Percentiles rank a stretch among this genome's conserved stretches.
phyloP scores from a whole-genome alignment of 2,888 invertebrate species.

The Eupithecia subumbrata region DNA sequence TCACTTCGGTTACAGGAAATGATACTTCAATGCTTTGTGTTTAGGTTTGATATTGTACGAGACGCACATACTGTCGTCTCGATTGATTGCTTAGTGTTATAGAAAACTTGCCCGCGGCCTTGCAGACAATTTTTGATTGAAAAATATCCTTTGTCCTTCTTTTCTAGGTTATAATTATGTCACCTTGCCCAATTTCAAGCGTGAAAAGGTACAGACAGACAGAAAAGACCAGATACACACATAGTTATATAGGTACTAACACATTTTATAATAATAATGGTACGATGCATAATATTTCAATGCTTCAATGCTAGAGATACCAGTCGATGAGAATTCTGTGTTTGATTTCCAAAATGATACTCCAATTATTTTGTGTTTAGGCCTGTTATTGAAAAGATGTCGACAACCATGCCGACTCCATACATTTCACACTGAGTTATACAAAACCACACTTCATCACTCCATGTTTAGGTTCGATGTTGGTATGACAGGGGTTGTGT shows the following conservation, averaged over 20 bases:
- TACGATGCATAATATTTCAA: neutral
- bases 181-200: neutral
- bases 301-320: too few species aligned
- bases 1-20: neutral
- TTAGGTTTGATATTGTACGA: neutral
- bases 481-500: slow-evolving; percentile 17
- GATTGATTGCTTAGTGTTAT: neutral
- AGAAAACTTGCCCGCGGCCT: neutral
- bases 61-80: neutral
- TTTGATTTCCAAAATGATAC: too few species aligned
- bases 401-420: neutral
- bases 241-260: neutral
- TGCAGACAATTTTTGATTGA: neutral
- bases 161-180: neutral
- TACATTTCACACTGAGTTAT: neutral
- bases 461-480: neutral
- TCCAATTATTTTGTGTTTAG: neutral
- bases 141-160: neutral
- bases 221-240: neutral
- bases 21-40: neutral
- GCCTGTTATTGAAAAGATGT: neutral
- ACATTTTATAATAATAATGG: neutral
- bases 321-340: too few species aligned
- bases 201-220: neutral
- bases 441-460: neutral